These are phyloP conservation scores for Drosophila hamatofila DNA, from an alignment of 2,888 invertebrate genomes.

Conservation along the genomic window DNA sequence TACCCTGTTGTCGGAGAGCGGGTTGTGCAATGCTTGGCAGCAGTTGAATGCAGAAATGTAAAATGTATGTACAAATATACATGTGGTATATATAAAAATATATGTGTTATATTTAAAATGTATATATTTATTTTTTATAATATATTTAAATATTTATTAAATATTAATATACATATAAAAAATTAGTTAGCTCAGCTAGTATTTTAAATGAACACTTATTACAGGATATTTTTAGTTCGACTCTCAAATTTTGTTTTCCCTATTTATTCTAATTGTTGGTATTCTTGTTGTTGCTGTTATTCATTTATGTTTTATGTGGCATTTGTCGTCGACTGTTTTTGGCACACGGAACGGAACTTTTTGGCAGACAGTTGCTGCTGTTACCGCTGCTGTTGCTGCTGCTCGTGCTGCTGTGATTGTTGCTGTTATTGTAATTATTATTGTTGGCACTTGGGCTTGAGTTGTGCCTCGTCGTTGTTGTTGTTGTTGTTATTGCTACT, in stretches of 20 bases:
- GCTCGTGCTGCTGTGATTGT: slow-evolving; percentile 33
- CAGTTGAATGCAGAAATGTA: not conserved
- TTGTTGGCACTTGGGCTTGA: slow-evolving; percentile 70
- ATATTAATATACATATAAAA: not conserved
- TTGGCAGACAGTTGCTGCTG: slow-evolving; percentile 56
- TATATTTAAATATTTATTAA: not conserved
- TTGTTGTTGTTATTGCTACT: slow-evolving; percentile 33
- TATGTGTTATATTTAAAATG: too few relatives aligned
- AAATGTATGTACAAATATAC: too few relatives aligned
- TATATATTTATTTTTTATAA: not conserved
- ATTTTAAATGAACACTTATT: not conserved
- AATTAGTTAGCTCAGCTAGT: not conserved
- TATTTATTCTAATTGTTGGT: slow-evolving; percentile 41
- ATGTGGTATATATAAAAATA: too few relatives aligned
- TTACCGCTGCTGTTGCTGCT: slow-evolving; percentile 23
- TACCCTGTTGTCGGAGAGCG: slow-evolving; percentile 21
- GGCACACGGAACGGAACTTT: slow-evolving; percentile 62
- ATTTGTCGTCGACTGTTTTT: slow-evolving; percentile 54
- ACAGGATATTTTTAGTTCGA: slow-evolving; percentile 9
- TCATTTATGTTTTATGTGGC: slow-evolving; percentile 74
- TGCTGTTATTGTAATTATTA: slow-evolving; percentile 63
- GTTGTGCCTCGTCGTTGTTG: slow-evolving; percentile 25
- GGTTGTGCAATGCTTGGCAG: not conserved
- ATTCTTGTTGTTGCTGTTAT: slow-evolving; percentile 55
- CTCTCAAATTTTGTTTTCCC: not conserved